Evolutionary conservation across 2,113 vertebrate species (phyloP).

Genomic region (Urocynchramus pylzowi): DNA sequence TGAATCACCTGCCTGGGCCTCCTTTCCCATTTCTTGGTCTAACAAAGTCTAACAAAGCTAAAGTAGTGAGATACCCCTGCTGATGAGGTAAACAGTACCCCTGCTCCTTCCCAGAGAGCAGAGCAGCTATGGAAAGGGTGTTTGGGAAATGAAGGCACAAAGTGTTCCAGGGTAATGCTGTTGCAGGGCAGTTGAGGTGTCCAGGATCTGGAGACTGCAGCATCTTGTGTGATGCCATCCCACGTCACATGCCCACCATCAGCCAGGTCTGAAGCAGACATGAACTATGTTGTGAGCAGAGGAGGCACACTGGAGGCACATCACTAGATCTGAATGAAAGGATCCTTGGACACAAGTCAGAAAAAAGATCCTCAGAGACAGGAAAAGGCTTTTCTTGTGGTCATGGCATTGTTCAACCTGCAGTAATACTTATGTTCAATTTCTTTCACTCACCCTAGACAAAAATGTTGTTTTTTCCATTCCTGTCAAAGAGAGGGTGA

Average conservation of each 20-base stretch:
- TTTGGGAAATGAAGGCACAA: background rate
- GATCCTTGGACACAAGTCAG: background rate
- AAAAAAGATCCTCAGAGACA: background rate
- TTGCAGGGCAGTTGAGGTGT: background rate
- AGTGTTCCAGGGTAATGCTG: background rate
- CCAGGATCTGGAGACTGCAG: background rate
- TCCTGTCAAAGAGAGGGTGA: background rate
- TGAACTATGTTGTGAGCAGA: background rate
- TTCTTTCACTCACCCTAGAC: background rate
- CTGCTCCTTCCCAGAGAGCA: background rate
- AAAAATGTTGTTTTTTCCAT: background rate
- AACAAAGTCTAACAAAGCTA: background rate
- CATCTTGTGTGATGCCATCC: background rate
- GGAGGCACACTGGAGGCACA: background rate
- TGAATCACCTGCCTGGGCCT: background rate
- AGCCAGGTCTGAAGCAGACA: background rate
- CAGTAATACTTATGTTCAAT: background rate
- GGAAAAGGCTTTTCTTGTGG: background rate
- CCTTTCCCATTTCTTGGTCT: background rate
- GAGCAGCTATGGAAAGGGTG: background rate
- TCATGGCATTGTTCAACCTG: background rate
- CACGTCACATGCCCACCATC: fast-evolving
- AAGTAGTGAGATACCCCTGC: background rate
- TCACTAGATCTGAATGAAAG: background rate
- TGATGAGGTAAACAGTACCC: background rate